Percentiles rank a stretch among this genome's conserved stretches.
These are phyloP conservation scores for Virgularia gustaviana DNA, from an alignment of 92 coral and sea anemone species.

Conservation along the genomic window DNA sequence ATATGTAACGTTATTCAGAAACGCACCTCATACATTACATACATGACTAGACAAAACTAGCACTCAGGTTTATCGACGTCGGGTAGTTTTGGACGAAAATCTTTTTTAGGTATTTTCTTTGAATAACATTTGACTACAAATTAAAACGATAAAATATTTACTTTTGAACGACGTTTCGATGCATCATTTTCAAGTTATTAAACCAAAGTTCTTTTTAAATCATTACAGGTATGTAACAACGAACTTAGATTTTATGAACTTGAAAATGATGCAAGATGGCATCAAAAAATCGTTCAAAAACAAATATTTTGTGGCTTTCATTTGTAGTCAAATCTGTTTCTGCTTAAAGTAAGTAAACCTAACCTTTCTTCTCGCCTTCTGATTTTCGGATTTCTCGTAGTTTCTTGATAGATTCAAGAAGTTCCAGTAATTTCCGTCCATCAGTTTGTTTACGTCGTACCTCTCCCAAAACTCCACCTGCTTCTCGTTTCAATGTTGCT, in stretches of 20 bases:
- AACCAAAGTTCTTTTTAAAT: background rate
- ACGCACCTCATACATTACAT: too few species aligned
- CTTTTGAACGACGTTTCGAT: too few species aligned
- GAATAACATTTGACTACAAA: background rate
- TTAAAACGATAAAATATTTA: too few species aligned
- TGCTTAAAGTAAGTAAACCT: too few species aligned
- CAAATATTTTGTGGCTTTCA: too few species aligned
- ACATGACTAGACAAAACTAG: too few species aligned
- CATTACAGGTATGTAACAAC: background rate
- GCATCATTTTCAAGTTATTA: too few species aligned
- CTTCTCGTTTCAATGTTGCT: conserved; percentile 81
- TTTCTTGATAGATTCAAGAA: conserved; percentile 66
- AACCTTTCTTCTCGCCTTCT: conserved; percentile 93
- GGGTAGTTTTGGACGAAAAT: too few species aligned
- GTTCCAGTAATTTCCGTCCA: conserved; percentile 68
- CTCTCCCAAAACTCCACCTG: conserved; percentile 94
- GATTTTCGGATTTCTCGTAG: conserved; percentile 76
- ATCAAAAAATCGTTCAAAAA: background rate
- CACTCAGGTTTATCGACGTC: too few species aligned
- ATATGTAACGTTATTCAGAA: too few species aligned
- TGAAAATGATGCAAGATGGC: too few species aligned
- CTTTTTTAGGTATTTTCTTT: background rate
- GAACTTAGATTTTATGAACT: background rate
- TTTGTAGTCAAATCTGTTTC: too few species aligned
- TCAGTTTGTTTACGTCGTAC: conserved; percentile 75